phyloP scores from a whole-genome alignment of 2,797 vertebrate species.

The Orestias chungarensis region DNA sequence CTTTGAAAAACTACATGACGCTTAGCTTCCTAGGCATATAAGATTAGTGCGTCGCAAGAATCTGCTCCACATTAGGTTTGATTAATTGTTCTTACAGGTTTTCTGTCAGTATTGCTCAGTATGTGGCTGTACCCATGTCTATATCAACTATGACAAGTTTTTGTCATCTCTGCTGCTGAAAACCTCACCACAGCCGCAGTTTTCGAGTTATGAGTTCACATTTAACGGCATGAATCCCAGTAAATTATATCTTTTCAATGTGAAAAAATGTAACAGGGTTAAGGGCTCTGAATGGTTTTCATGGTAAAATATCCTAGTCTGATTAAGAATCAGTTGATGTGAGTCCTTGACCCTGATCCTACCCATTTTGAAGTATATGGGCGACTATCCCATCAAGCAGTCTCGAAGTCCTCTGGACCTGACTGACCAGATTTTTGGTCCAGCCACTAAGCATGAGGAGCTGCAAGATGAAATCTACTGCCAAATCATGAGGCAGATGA shows the following conservation, averaged over 20 bases:
- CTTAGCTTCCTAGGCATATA: background rate
- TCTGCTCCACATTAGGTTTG: background rate
- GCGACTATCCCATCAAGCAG: constrained; percentile 92
- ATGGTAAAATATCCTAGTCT: too few relatives aligned
- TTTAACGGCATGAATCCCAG: too few relatives aligned
- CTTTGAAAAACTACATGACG: constrained; percentile 67
- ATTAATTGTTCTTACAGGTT: too few relatives aligned
- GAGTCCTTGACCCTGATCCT: constrained; percentile 78
- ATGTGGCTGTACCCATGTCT: too few relatives aligned
- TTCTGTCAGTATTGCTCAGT: too few relatives aligned
- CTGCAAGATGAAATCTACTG: constrained; percentile 94
- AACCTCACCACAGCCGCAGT: too few relatives aligned
- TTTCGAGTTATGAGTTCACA: too few relatives aligned
- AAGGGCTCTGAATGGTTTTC: background rate
- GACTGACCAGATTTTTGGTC: constrained; percentile 92
- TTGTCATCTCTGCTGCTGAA: too few relatives aligned
- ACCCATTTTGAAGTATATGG: constrained; percentile 98
- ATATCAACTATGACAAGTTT: too few relatives aligned
- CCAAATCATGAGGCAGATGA: constrained; percentile 97
- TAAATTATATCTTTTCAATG: too few relatives aligned
- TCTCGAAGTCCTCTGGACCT: constrained; percentile 81
- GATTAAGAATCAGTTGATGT: background rate
- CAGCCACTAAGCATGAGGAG: constrained; percentile 78
- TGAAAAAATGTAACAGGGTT: background rate
- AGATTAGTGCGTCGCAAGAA: background rate